Percentiles rank a stretch among this genome's conserved stretches.
Conservation (phyloP, 92 coral and sea anemone species). For the Palythoa grandiflora region DNA sequence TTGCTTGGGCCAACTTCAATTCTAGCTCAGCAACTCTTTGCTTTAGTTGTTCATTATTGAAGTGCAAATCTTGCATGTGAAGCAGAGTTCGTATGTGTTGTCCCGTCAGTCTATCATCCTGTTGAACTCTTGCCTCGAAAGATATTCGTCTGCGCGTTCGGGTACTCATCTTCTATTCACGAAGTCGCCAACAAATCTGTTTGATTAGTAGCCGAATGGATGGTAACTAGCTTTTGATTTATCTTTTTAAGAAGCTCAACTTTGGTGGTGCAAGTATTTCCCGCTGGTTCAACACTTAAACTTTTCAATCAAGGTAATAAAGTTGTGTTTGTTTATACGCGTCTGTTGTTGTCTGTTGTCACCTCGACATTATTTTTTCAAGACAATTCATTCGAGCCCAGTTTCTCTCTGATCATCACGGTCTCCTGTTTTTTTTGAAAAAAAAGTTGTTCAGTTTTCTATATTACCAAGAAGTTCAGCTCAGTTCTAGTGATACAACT, state of each 20-base stretch:
- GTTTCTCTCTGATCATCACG: background rate
- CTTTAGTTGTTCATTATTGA: conserved; percentile 76
- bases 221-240: background rate
- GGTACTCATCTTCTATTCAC: background rate
- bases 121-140: background rate
- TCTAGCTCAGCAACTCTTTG: conserved; percentile 85
- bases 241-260: too few species aligned
- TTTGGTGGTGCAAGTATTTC: too few species aligned
- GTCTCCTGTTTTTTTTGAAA: too few species aligned
- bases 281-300: too few species aligned
- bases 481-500: too few species aligned
- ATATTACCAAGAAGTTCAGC: too few species aligned
- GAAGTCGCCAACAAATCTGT: background rate
- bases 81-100: conserved; percentile 82
- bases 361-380: background rate
- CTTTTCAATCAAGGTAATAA: too few species aligned
- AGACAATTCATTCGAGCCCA: background rate
- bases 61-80: conserved; percentile 74
- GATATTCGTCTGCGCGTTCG: background rate
- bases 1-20: conserved; percentile 72
- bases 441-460: background rate
- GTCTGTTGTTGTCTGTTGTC: background rate
- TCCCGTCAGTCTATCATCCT: conserved; percentile 60
- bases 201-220: background rate
- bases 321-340: too few species aligned